These are phyloP conservation scores for Drosophila helvetica DNA, from an alignment of 2,888 invertebrate genomes.

Conservation along the genomic window DNA sequence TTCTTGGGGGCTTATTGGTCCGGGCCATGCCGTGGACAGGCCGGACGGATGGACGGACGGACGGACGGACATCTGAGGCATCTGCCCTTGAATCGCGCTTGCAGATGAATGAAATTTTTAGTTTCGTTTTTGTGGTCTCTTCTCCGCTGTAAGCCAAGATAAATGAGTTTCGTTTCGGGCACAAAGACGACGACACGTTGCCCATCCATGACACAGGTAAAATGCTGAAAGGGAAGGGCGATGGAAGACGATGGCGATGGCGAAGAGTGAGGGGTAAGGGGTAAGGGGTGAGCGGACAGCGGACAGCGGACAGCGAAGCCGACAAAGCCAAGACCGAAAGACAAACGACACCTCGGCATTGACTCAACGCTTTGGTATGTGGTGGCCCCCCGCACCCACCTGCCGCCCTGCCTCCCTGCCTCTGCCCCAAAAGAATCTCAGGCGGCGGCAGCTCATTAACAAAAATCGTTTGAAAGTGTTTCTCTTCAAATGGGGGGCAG, in stretches of 20 bases:
- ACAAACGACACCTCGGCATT: constrained; percentile 78
- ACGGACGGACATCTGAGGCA: neutral
- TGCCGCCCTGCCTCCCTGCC: neutral
- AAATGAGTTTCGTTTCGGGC: constrained; percentile 78
- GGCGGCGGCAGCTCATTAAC: constrained; percentile 47
- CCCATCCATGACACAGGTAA: constrained; percentile 32
- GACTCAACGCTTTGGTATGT: constrained; percentile 77
- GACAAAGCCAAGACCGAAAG: constrained; percentile 70
- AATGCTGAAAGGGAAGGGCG: neutral
- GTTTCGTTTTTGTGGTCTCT: constrained; percentile 5
- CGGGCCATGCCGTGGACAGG: constrained; percentile 5
- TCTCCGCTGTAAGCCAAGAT: constrained; percentile 69
- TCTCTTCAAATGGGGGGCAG: constrained; percentile 15
- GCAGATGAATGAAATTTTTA: constrained; percentile 72
- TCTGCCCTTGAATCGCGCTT: constrained; percentile 67
- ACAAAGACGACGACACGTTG: constrained; percentile 80
- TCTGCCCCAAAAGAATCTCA: constrained; percentile 29
- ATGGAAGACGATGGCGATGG: neutral
- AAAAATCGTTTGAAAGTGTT: constrained; percentile 29
- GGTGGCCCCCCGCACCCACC: constrained; percentile 2
- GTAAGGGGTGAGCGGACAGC: constrained; percentile 13
- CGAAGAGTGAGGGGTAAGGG: constrained; percentile 4
- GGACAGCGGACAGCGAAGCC: constrained; percentile 44
- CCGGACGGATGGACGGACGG: neutral
- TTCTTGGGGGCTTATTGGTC: constrained; percentile 74